These are phyloP conservation scores for Mirza zaza DNA, from an alignment of 2,113 vertebrate genomes.

Conservation along the genomic window DNA sequence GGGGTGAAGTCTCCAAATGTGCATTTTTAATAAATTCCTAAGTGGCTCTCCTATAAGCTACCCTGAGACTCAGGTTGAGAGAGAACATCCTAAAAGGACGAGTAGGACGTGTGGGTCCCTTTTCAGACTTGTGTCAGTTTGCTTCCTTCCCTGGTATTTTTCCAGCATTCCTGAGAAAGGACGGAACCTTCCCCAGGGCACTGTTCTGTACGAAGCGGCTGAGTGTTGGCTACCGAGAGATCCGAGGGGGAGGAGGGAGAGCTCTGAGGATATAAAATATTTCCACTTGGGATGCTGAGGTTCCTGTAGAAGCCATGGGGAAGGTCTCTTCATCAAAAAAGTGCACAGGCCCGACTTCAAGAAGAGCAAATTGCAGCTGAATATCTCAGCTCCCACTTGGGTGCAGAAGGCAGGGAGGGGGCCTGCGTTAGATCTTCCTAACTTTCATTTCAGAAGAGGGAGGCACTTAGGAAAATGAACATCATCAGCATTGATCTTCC, in stretches of 20 bases:
- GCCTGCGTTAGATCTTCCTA: too few relatives aligned
- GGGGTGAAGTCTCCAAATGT: not conserved
- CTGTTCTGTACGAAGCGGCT: not conserved
- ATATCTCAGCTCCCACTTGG: not conserved
- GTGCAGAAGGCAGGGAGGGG: not conserved
- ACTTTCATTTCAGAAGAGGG: not conserved
- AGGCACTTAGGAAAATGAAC: not conserved
- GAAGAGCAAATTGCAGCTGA: not conserved
- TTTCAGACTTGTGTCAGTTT: not conserved
- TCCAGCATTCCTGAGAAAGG: slow-evolving; percentile 60
- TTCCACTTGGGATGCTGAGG: not conserved
- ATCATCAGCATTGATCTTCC: not conserved
- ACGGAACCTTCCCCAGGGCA: slow-evolving; percentile 36
- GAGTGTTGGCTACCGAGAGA: slow-evolving; percentile 31
- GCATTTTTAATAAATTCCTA: not conserved
- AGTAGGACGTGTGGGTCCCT: not conserved
- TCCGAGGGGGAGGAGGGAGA: not conserved
- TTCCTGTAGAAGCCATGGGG: not conserved
- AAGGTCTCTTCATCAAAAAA: not conserved
- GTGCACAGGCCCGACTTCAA: not conserved
- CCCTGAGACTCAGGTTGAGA: not conserved
- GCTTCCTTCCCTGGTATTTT: slow-evolving; percentile 42
- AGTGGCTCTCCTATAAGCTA: not conserved
- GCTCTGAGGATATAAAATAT: not conserved
- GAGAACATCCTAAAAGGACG: not conserved